phyloP scores from a whole-genome alignment of 2,888 invertebrate genomes.

The Euphydryas editha region DNA sequence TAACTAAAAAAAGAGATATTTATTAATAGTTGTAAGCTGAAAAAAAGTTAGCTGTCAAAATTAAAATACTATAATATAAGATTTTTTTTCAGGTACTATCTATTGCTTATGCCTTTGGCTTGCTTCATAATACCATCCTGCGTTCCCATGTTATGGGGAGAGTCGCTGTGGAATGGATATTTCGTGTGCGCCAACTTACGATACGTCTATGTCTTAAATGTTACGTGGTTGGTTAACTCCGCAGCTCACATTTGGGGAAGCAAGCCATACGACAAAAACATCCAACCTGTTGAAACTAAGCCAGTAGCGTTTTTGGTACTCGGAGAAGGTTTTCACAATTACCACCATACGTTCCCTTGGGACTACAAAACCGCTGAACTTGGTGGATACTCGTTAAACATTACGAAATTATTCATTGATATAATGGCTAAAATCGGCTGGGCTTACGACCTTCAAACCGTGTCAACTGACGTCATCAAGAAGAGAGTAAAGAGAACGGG shows the following conservation, averaged over 20 bases:
- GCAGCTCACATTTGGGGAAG: constrained; percentile 92
- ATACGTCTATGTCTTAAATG: constrained; percentile 90
- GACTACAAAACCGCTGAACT: constrained; percentile 93
- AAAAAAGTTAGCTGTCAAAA: too few relatives aligned
- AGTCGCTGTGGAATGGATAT: constrained; percentile 82
- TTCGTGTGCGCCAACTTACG: constrained; percentile 89
- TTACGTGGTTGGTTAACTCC: constrained; percentile 95
- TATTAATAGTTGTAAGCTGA: too few relatives aligned
- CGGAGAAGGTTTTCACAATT: constrained; percentile 94
- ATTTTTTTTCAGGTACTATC: constrained; percentile 85
- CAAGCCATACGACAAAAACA: constrained; percentile 88
- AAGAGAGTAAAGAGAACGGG: constrained; percentile 89
- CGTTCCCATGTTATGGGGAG: constrained; percentile 91
- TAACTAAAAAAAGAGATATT: too few relatives aligned
- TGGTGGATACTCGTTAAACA: constrained; percentile 87
- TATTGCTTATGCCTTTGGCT: constrained; percentile 87
- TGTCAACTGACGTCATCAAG: constrained; percentile 86
- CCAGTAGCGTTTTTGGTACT: constrained; percentile 86
- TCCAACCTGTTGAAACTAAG: constrained; percentile 88
- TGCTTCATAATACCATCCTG: constrained; percentile 91
- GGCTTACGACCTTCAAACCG: constrained; percentile 94
- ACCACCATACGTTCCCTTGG: constrained; percentile 93
- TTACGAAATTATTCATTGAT: constrained; percentile 90
- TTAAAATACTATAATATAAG: too few relatives aligned
- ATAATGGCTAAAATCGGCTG: constrained; percentile 91